These are phyloP conservation scores for Tetrapedia diversipes DNA, from an alignment of 2,888 invertebrate genomes.

Conservation along the genomic window DNA sequence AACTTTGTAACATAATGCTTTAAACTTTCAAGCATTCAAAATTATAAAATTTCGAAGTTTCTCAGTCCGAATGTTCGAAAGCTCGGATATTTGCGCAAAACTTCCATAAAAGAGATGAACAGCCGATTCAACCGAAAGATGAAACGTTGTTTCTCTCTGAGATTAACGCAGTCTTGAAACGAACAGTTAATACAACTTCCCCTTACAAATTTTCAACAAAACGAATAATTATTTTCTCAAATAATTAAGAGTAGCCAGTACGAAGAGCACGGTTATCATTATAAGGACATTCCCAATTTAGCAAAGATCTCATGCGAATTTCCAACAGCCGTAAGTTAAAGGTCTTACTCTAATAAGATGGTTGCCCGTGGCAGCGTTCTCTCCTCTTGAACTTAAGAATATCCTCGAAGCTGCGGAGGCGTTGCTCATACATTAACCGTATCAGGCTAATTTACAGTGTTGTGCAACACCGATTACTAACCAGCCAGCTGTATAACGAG, in stretches of 20 bases:
- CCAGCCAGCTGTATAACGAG: constrained; percentile 45
- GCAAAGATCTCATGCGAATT: background rate
- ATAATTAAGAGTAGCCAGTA: background rate
- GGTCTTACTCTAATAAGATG: constrained; percentile 3
- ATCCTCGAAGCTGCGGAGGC: constrained; percentile 7
- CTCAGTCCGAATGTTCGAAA: background rate
- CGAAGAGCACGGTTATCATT: too few relatives aligned
- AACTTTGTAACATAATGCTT: too few relatives aligned
- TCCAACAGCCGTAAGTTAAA: background rate
- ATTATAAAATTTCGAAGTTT: background rate
- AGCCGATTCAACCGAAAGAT: too few relatives aligned
- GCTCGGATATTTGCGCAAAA: too few relatives aligned
- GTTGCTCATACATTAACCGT: constrained; percentile 34
- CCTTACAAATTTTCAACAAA: too few relatives aligned
- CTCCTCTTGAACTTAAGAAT: constrained; percentile 4
- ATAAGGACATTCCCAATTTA: background rate
- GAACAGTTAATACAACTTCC: too few relatives aligned
- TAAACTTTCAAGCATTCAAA: background rate
- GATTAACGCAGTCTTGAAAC: too few relatives aligned
- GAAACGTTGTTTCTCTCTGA: too few relatives aligned
- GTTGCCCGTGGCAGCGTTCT: background rate
- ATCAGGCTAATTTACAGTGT: constrained; percentile 41
- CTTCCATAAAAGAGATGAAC: too few relatives aligned
- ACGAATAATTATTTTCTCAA: too few relatives aligned
- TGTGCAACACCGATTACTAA: constrained; percentile 49